phyloP scores from a whole-genome alignment of 2,797 vertebrate genomes.

The Rhodeus uyekii region DNA sequence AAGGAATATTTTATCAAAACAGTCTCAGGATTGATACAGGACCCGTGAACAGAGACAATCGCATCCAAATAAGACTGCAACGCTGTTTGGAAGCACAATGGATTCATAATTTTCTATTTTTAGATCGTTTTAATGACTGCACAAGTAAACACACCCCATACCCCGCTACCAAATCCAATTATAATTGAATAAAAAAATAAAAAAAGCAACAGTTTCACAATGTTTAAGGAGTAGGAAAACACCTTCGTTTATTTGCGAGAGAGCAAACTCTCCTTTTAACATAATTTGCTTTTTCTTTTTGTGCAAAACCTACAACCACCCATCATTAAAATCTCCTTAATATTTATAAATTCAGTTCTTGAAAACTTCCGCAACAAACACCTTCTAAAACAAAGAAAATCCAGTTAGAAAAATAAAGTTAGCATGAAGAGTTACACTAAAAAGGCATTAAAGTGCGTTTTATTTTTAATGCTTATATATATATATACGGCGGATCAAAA shows the following conservation, averaged over 20 bases:
- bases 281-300: constrained; percentile 58
- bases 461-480: not conserved
- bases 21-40: constrained; percentile 70
- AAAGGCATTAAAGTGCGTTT: not conserved
- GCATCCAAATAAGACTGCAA: constrained; percentile 63
- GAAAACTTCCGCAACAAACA: constrained; percentile 3
- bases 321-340: constrained; percentile 39
- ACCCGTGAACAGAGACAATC: constrained; percentile 68
- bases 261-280: constrained; percentile 56
- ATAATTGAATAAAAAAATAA: constrained; percentile 76
- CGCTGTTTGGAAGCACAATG: constrained; percentile 75
- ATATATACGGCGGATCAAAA: not conserved
- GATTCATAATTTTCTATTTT: constrained; percentile 82
- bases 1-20: constrained; percentile 76
- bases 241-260: constrained; percentile 73
- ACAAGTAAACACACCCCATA: constrained; percentile 72
- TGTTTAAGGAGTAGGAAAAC: constrained; percentile 66
- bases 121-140: constrained; percentile 81
- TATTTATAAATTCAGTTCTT: constrained; percentile 35
- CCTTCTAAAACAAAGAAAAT: not conserved
- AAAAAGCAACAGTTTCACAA: constrained; percentile 63
- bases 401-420: not conserved
- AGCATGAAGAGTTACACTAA: not conserved
- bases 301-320: constrained; percentile 33
- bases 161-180: constrained; percentile 76